Base-by-base conservation (phyloP, 1,140 invertebrate genomes). In the Mycetomoellerius zeteki region DNA sequence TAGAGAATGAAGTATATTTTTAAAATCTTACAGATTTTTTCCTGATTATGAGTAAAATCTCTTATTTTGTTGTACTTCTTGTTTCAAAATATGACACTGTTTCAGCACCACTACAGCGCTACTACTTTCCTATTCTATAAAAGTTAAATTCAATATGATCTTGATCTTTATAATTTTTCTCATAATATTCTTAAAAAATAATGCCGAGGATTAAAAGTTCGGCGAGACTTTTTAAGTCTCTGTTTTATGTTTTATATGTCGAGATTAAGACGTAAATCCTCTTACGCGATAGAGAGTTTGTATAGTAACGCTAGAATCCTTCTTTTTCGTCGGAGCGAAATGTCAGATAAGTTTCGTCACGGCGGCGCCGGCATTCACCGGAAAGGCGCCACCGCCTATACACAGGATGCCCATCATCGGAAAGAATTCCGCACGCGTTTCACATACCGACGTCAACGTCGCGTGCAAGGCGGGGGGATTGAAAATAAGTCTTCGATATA, bases 401-500 rank as follows among this genome's bases (percentile, higher is more conserved):
- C 54, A 52, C 54, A 14, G 14, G 30, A 19, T 67, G 56, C 33
- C 43, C 58, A 60, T 24, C 58, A 54, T 58, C 19, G 47, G 21
- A 67, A 73, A 52, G 81, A 86, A 89, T 88, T 85, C 73, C 14
- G 50, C 10, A 30, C 81, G 65, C 86, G 73, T 78, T 76, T 64
- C 69, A 72, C 72, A 85, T 85, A 78, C 62, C 78, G 27, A 30
- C 30, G 43, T 52, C 50, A 88, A 88, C 81, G 81, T 52, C 71
- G 37, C 43, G 5, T 30, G 10, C 16, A 72, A 16, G 65, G 37
- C 16, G 37, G 12, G 14, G 14, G 65, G 60, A 89, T 90, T 89
- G 89, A 89, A 89, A 89, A 90, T 84, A 90, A 89, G 78, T 90
- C 77, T 65, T 60, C 85, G 75, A 89, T 85, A 89, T 89, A 69